These are phyloP conservation scores for Serinus canaria DNA, from an alignment of 2,113 vertebrate genomes.

Conservation along the genomic window DNA sequence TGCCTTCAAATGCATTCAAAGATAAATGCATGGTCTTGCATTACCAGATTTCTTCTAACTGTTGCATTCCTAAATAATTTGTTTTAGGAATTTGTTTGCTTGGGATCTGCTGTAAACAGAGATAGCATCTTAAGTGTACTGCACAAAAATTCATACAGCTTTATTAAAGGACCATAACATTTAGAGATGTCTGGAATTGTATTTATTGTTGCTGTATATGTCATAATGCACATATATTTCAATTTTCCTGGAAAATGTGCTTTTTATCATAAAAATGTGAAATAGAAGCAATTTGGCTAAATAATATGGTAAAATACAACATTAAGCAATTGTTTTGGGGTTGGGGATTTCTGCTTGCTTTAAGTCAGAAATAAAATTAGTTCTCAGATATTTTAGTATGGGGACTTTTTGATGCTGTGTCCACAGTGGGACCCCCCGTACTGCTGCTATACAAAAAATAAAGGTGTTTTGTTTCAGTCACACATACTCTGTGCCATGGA, in stretches of 20 bases:
- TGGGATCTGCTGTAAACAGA: neutral
- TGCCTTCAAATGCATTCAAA: neutral
- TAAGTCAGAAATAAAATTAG: neutral
- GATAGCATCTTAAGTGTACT: neutral
- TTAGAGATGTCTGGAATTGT: neutral
- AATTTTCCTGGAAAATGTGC: neutral
- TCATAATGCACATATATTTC: neutral
- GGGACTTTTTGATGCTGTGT: neutral
- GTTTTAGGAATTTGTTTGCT: neutral
- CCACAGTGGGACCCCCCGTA: neutral
- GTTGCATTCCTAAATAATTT: neutral
- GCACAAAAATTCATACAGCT: neutral
- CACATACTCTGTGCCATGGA: neutral
- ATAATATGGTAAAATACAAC: neutral
- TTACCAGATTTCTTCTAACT: neutral
- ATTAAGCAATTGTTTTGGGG: neutral
- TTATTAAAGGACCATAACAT: neutral
- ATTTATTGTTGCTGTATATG: neutral
- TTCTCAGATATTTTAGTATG: neutral
- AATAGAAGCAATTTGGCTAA: neutral
- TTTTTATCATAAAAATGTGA: neutral
- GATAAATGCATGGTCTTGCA: neutral
- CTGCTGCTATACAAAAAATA: neutral
- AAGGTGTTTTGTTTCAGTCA: neutral
- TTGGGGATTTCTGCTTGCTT: neutral